Evolutionary conservation across 2,113 vertebrate species (phyloP), one percentile per base, ranked within the genome.

Genomic region (Tachuris rubrigastra): DNA sequence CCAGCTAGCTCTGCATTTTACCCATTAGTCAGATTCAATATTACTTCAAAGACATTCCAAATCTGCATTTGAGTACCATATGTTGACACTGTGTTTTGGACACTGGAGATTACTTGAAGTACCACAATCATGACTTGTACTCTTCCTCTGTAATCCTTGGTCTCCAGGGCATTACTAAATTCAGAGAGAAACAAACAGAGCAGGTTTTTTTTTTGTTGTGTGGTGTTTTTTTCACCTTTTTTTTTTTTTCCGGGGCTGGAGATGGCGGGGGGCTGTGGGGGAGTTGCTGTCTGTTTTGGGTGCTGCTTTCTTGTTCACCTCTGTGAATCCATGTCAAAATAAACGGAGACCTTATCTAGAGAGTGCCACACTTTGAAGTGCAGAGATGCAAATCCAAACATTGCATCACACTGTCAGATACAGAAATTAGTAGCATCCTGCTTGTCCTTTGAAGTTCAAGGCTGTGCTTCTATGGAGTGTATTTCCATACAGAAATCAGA

Each of bases 241-340:
- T 98, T 15, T 44, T 91, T 14, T 95, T 97, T 98, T 11, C 15
- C 8, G 6, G 18, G 35, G 10, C 50, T 52, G 50, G 25, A 52
- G n/a, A n/a, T n/a, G n/a, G n/a, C n/a, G n/a, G n/a, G n/a, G 50
- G 5, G 9, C 23, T n/a, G n/a, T n/a, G n/a, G 30, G 47, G 35
- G 12, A 23, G 92, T 97, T 97, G 95, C 95, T 94, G 89, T 97
- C 97, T 96, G 96, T 79, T 98, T 97, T 39, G 95, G 97, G 96
- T 97, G 97, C 98, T 98, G 98, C 98, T 98, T 98, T 98, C 98
- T 98, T 98, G 98, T 98, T 98, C 98, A 98, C 98, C 98, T 99
- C 98, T 98, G 98, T 90, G 90, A 98, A 98, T 98, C 97, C 98
- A 97, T 96, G 98, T 98, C 98, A 98, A 98, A 98, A 98, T 98